Evolutionary conservation across 2,113 vertebrate genomes (phyloP).

Genomic region (Siniperca knerii): DNA sequence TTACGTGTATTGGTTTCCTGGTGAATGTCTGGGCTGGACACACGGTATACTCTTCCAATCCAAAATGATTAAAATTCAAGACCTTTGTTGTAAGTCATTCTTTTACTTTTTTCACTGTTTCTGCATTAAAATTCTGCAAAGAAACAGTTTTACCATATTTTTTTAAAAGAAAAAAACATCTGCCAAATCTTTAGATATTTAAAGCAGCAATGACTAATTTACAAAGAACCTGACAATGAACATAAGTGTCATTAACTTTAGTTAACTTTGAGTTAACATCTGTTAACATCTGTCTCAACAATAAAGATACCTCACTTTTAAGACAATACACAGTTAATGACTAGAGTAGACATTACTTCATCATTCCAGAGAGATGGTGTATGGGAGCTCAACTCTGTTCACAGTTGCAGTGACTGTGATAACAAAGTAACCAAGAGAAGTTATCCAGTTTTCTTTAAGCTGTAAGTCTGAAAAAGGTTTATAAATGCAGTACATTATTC

Average conservation of each 20-base stretch:
- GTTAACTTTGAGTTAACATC: background rate
- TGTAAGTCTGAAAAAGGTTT: background rate
- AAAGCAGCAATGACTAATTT: background rate
- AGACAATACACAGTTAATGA: slow-evolving; percentile 13
- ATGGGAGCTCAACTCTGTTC: background rate
- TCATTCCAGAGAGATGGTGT: slow-evolving; percentile 6
- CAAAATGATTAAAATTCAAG: background rate
- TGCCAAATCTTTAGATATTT: background rate
- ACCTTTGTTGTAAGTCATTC: background rate
- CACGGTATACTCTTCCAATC: background rate
- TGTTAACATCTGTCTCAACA: slow-evolving; percentile 9
- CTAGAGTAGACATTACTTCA: background rate
- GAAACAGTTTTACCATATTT: background rate
- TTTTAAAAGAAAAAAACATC: background rate
- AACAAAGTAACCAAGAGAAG: background rate
- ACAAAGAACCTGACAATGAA: background rate
- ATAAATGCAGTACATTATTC: background rate
- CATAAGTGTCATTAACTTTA: slow-evolving; percentile 2
- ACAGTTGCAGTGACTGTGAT: background rate
- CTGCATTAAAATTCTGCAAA: background rate
- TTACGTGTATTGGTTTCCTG: background rate
- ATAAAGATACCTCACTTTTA: slow-evolving; percentile 11
- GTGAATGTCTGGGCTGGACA: background rate
- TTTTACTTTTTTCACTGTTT: background rate
- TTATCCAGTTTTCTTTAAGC: background rate